phyloP scores from a whole-genome alignment of 2,888 invertebrate genomes.

The Cerastoderma edule region DNA sequence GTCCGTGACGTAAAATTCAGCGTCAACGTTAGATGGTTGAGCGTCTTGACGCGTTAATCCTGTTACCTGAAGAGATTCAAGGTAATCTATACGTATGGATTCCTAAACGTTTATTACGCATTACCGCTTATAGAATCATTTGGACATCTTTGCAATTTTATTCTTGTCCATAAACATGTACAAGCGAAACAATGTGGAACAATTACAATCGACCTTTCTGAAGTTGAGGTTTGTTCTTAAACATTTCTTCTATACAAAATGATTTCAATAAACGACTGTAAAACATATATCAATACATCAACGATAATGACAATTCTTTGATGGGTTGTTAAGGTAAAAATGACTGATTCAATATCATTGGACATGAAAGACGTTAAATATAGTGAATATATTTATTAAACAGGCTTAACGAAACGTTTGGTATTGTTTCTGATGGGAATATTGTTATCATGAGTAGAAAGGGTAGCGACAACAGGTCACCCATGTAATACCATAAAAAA shows the following conservation, averaged over 20 bases:
- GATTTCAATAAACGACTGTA: too few species aligned
- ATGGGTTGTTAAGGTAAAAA: too few species aligned
- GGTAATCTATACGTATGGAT: background rate
- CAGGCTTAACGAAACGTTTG: too few species aligned
- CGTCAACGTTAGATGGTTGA: conserved; percentile 13
- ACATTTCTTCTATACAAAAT: too few species aligned
- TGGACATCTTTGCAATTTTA: background rate
- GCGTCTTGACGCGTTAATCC: background rate
- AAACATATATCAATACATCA: too few species aligned
- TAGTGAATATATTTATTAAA: too few species aligned
- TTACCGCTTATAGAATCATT: background rate
- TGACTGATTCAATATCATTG: too few species aligned
- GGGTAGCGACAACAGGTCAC: too few species aligned
- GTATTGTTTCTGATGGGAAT: too few species aligned
- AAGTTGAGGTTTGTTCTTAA: background rate
- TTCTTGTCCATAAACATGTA: background rate
- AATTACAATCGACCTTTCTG: background rate
- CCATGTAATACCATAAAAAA: background rate
- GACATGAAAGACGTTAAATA: too few species aligned
- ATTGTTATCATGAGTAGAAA: too few species aligned
- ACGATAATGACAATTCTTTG: too few species aligned
- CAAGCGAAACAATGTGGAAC: background rate
- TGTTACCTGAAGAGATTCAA: conserved; percentile 3
- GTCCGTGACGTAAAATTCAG: conserved; percentile 13
- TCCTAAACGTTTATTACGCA: background rate